These are phyloP conservation scores for Eupithecia insigniata DNA, from an alignment of 2,888 invertebrate genomes.

Conservation along the genomic window DNA sequence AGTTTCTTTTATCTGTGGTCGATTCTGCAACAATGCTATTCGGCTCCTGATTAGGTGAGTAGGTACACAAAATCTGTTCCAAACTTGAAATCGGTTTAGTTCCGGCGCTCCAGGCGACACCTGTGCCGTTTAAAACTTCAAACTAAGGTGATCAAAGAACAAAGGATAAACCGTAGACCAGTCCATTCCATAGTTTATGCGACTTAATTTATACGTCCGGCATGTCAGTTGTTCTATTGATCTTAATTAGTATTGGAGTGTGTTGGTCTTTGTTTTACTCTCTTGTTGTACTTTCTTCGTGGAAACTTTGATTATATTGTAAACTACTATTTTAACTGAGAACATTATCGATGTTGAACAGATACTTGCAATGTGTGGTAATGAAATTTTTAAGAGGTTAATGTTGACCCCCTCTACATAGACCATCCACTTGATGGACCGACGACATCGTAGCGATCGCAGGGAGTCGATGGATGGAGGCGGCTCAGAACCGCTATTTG, in stretches of 20 bases:
- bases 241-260: conserved; percentile 18
- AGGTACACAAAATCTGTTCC: conserved; percentile 23
- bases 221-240: conserved; percentile 23
- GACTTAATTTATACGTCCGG: conserved; percentile 44
- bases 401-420: no score
- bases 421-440: no score
- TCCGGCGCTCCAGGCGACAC: conserved; percentile 51
- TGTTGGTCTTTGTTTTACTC: not conserved
- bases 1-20: no score
- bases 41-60: conserved; percentile 1
- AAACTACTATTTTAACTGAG: not conserved
- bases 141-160: conserved; percentile 58
- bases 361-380: not conserved
- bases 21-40: no score
- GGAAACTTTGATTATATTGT: not conserved
- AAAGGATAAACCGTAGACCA: conserved; percentile 51
- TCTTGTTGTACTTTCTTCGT: conserved; percentile 15
- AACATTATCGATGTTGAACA: not conserved
- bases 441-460: no score
- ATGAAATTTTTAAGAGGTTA: not conserved
- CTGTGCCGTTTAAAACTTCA: conserved; percentile 62
- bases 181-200: conserved; percentile 43
- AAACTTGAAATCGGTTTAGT: conserved; percentile 49
- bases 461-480: no score
- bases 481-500: no score